These are phyloP conservation scores for Actenoides hombroni DNA, from an alignment of 2,113 vertebrate genomes.

Conservation along the genomic window DNA sequence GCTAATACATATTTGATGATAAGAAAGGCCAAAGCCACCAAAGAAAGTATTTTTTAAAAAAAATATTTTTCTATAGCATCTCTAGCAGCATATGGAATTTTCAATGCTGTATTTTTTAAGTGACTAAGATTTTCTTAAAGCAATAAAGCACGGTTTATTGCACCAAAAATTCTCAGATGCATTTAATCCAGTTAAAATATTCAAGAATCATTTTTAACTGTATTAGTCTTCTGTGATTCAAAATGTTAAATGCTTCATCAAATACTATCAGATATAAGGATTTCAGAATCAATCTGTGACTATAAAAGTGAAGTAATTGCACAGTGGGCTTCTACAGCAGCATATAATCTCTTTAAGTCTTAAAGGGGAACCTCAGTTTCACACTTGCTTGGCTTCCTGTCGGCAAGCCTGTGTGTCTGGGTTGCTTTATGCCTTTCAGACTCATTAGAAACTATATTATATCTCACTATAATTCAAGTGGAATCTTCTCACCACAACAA, in stretches of 20 bases:
- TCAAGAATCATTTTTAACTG: neutral
- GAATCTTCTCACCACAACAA: neutral
- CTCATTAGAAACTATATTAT: neutral
- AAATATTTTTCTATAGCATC: neutral
- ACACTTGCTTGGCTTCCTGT: neutral
- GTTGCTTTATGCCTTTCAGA: neutral
- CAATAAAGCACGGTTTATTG: neutral
- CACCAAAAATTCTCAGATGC: neutral
- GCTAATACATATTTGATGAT: neutral
- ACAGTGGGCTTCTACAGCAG: neutral
- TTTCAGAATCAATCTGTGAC: neutral
- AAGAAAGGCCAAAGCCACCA: neutral
- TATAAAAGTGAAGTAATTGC: neutral
- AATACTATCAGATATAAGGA: neutral
- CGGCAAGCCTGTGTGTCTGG: neutral
- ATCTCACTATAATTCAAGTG: neutral
- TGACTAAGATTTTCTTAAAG: neutral
- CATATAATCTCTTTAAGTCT: neutral
- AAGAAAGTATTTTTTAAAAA: neutral
- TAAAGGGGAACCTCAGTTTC: neutral
- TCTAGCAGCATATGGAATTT: neutral
- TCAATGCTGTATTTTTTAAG: neutral
- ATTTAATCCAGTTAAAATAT: slow-evolving; percentile 8
- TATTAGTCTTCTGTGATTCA: neutral
- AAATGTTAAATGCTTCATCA: slow-evolving; percentile 30